phyloP scores from a whole-genome alignment of 2,888 invertebrate genomes.

The Spisula solida region DNA sequence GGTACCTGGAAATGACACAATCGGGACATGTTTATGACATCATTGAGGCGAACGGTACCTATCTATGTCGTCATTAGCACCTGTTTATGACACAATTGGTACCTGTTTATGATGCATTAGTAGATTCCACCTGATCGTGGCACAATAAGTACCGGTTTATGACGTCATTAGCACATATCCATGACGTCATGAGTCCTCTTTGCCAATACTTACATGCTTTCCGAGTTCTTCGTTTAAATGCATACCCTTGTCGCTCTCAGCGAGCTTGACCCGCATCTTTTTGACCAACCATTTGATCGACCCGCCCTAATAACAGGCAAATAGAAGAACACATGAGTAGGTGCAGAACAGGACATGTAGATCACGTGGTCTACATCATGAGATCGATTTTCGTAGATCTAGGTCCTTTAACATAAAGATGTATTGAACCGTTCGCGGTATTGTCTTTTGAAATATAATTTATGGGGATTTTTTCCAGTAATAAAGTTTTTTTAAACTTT shows the following conservation, averaged over 20 bases:
- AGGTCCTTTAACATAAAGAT: too few species aligned
- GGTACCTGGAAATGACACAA: background rate
- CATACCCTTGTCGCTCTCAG: constrained; percentile 78
- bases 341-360: background rate
- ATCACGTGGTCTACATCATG: background rate
- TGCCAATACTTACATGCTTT: constrained; percentile 73
- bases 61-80: too few species aligned
- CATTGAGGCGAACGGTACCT: background rate
- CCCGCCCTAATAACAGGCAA: constrained; percentile 91
- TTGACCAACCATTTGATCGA: constrained; percentile 98
- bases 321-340: background rate
- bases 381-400: background rate
- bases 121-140: background rate
- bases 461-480: too few species aligned
- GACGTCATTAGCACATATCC: background rate
- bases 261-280: constrained; percentile 92
- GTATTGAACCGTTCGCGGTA: background rate
- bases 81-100: background rate
- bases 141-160: too few species aligned
- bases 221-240: constrained; percentile 85
- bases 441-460: too few species aligned
- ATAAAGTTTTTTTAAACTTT: too few species aligned
- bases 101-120: background rate
- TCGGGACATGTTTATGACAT: background rate
- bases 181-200: background rate